A percentile compares a stretch with the other conserved stretches of the same genome.
Conservation (phyloP, 2,888 invertebrate genomes). For the Tryphoninae sp. region DNA sequence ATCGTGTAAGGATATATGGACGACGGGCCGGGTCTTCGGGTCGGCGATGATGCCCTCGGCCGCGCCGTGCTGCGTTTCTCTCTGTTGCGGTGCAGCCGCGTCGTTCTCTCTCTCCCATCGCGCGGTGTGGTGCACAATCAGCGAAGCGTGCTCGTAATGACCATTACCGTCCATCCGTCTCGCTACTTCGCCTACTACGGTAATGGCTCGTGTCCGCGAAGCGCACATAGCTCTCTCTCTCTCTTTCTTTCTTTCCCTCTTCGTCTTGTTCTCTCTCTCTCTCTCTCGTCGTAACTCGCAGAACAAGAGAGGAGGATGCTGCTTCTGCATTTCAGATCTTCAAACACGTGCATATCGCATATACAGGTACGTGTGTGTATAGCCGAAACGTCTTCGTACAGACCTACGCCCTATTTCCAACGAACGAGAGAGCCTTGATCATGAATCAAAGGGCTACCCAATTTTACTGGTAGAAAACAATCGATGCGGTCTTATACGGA, state of each 20-base stretch:
- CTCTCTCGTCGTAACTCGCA: slow-evolving; percentile 33
- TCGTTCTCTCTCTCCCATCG: slow-evolving; percentile 63
- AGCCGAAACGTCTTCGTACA: background rate
- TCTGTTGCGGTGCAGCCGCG: slow-evolving; percentile 52
- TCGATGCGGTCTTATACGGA: background rate
- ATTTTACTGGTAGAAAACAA: slow-evolving; percentile 35
- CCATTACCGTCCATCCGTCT: slow-evolving; percentile 79
- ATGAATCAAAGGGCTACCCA: slow-evolving; percentile 43
- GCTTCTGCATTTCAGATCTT: slow-evolving; percentile 43
- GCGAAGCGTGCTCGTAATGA: slow-evolving; percentile 81
- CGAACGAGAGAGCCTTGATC: background rate
- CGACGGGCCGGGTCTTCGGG: slow-evolving; percentile 78
- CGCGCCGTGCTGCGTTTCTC: slow-evolving; percentile 60
- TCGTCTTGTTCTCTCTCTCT: slow-evolving; percentile 39
- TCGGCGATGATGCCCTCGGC: slow-evolving; percentile 80
- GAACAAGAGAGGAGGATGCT: slow-evolving; percentile 51
- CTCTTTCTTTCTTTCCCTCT: slow-evolving; percentile 5
- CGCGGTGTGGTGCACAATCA: slow-evolving; percentile 79
- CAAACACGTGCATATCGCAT: slow-evolving; percentile 1
- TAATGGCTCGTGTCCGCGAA: slow-evolving; percentile 78
- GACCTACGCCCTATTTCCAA: background rate
- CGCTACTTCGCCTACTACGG: slow-evolving; percentile 77
- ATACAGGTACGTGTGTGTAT: background rate
- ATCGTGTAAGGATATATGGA: slow-evolving; percentile 62
- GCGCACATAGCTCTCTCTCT: slow-evolving; percentile 53